A percentile compares a stretch with the other conserved stretches of the same genome.
phyloP scores from a whole-genome alignment of 2,888 invertebrate species.

The Lasioglossum vierecki region DNA sequence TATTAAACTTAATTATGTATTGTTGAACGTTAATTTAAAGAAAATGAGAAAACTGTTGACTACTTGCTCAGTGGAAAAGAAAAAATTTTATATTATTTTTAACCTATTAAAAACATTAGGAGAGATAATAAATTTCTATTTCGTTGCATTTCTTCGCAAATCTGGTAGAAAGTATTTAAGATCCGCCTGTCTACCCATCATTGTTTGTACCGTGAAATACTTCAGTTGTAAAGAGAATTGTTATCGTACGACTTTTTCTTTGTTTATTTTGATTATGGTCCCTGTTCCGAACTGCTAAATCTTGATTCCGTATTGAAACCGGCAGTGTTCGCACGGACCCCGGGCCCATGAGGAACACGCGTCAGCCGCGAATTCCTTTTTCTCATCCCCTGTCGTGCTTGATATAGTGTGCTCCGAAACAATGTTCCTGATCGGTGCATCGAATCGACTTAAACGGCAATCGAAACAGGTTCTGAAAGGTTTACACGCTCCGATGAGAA shows the following conservation, averaged over 20 bases:
- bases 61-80: too few species aligned
- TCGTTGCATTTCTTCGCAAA: background rate
- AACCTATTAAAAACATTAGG: background rate
- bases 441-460: slow-evolving; percentile 10
- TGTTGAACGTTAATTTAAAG: too few species aligned
- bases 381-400: background rate
- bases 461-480: slow-evolving; percentile 15
- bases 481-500: slow-evolving; percentile 4
- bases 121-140: background rate
- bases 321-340: background rate
- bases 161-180: background rate
- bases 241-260: too few species aligned
- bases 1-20: too few species aligned
- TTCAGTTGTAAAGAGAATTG: too few species aligned
- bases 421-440: slow-evolving; percentile 6
- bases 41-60: too few species aligned
- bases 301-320: background rate
- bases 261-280: background rate
- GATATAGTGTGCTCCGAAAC: background rate
- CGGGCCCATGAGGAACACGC: slow-evolving; percentile 4
- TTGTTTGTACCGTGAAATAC: too few species aligned
- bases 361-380: slow-evolving; percentile 1
- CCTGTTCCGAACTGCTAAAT: background rate
- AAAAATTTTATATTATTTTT: too few species aligned
- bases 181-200: background rate